phyloP scores from a whole-genome alignment of 1,140 invertebrate genomes.

The Bombus huntii region DNA sequence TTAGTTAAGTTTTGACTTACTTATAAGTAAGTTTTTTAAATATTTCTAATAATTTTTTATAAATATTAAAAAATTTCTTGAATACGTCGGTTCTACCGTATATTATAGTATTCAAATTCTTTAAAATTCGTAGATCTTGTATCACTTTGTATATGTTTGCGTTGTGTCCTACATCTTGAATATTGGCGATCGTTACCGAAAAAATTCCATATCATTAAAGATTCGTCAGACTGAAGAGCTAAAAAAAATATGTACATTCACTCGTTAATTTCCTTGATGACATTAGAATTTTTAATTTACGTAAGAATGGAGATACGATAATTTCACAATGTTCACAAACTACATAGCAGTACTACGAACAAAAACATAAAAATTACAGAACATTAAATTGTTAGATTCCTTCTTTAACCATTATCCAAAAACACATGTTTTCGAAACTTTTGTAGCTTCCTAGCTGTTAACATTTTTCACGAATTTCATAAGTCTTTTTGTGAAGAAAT shows the following conservation, averaged over 20 bases:
- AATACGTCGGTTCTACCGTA: neutral
- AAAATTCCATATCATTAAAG: constrained; percentile 67
- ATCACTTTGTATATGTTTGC: accelerated
- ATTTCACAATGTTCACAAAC: neutral
- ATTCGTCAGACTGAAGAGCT: constrained; percentile 53
- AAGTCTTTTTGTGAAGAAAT: neutral
- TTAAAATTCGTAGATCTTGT: too few relatives aligned
- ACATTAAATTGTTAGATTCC: neutral
- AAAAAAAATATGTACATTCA: neutral
- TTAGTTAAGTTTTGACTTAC: too few relatives aligned
- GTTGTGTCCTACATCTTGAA: neutral
- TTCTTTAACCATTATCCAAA: neutral
- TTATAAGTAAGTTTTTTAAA: too few relatives aligned
- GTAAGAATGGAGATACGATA: neutral
- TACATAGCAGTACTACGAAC: too few relatives aligned
- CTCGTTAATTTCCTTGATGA: neutral
- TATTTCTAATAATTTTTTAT: too few relatives aligned
- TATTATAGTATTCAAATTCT: neutral
- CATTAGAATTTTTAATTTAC: neutral
- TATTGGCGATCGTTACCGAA: constrained; percentile 62
- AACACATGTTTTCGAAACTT: neutral
- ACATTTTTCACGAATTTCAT: neutral
- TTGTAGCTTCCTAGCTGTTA: neutral
- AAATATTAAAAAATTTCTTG: neutral
- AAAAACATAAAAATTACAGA: neutral